Base-by-base conservation (phyloP, 1,140 invertebrate species). In the Trialeurodes vaporariorum region DNA sequence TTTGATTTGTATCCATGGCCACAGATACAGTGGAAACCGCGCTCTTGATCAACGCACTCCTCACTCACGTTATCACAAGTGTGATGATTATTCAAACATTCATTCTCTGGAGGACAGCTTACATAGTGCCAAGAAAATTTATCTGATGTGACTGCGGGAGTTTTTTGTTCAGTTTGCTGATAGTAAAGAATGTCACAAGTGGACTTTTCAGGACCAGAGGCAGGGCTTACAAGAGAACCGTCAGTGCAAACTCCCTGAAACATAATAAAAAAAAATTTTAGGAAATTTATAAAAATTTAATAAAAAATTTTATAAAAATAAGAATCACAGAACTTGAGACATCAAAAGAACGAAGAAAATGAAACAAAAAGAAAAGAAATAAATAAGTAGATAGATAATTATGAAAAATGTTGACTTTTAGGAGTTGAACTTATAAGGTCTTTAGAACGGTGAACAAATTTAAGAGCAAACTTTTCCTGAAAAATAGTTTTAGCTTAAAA, bases 41-140 rank as follows among this genome's bases (percentile, higher is more conserved):
- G 81, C 0, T 81, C 77, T 12, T 83, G 77, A 76, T 95, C 90
- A 17, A 86, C 84, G 78, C 92, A 94, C 73, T 89, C 84, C 81
- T 98, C 91, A 23, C 91, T 94, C 27, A 87, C 83, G 0, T 83
- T 79, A 75, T 94, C 87, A 78, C 95, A 98, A 26, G 86, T 91
- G 75, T 98, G 94, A 78, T 98, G 94, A 13, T 85, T 84, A 77
- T 97, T 98, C 25, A 81, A 76, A 76, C 95, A 98, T 79, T 98
- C 95, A 77, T 98, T 91, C 80, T 98, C 95, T 0, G 88, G 86
- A 1, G 94, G 94, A 78, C 94, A 96, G 40, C 83, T 83, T 58
- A 70, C 63, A 17, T 70, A 70, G 59, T 70, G 63, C 67, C 67
- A 68, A 2, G 69, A 64, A n/a, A 70, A n/a, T 58, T 70, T 70